Evolutionary conservation across 2,797 vertebrate genomes (phyloP).

Genomic region (Artibeus jamaicensis): DNA sequence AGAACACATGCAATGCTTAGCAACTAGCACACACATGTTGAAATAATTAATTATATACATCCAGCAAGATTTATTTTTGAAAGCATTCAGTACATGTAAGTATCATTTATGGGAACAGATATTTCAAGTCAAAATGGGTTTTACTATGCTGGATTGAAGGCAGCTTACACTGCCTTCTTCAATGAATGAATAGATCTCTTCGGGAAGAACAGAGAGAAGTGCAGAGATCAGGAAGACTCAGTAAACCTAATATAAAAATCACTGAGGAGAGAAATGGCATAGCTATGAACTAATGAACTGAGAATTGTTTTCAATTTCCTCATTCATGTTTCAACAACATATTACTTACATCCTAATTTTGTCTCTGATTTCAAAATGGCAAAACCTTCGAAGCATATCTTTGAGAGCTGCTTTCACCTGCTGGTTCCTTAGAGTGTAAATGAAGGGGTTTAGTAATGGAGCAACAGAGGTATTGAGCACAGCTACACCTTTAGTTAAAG

Average conservation of each 20-base stretch:
- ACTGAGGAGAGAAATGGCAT: neutral
- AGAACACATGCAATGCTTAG: neutral
- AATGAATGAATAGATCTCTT: neutral
- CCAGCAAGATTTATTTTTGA: neutral
- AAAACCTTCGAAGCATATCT: neutral
- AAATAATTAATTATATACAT: neutral
- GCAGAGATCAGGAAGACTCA: neutral
- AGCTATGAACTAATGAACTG: neutral
- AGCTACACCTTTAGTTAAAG: constrained; percentile 50
- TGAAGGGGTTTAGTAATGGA: constrained; percentile 49
- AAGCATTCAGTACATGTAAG: neutral
- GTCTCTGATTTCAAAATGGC: neutral
- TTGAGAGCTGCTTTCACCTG: constrained; percentile 50
- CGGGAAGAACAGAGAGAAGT: neutral
- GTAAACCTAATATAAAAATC: neutral
- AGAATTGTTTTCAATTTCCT: neutral
- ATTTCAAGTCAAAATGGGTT: neutral
- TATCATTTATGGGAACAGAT: neutral
- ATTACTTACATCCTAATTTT: neutral
- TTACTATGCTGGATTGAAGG: neutral
- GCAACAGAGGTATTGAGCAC: constrained; percentile 53
- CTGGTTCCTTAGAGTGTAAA: constrained; percentile 50
- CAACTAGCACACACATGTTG: neutral
- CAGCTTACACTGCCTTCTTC: neutral
- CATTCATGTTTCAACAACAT: neutral